phyloP scores from a whole-genome alignment of 2,888 invertebrate species.

The Globia sparganii region DNA sequence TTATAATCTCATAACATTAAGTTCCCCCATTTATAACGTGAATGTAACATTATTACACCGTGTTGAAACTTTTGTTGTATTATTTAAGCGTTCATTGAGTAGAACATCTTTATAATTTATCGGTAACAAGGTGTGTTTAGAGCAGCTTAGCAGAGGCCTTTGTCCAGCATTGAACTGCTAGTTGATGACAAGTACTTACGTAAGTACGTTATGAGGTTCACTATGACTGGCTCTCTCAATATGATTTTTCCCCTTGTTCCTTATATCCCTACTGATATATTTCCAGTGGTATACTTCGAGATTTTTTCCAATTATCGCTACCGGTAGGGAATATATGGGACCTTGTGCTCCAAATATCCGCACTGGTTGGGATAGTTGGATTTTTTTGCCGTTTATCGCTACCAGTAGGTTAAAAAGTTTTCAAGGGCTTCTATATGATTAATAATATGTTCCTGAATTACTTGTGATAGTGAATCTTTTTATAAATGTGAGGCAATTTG shows the following conservation, averaged over 20 bases:
- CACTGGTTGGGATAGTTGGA: too few species aligned
- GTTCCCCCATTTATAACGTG: conserved; percentile 33
- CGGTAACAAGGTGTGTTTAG: conserved; percentile 9
- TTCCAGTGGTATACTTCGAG: too few species aligned
- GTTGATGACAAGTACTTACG: not conserved
- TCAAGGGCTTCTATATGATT: too few species aligned
- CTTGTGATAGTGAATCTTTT: too few species aligned
- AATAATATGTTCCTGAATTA: too few species aligned
- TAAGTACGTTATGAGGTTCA: not conserved
- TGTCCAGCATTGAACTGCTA: not conserved
- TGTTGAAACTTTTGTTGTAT: conserved; percentile 33
- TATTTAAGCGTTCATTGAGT: conserved; percentile 29
- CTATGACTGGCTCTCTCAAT: not conserved
- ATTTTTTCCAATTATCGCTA: too few species aligned
- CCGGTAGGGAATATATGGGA: too few species aligned
- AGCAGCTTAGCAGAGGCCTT: not conserved
- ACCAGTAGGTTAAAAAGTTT: too few species aligned
- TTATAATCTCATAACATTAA: conserved; percentile 32
- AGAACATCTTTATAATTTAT: conserved; percentile 24
- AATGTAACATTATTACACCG: conserved; percentile 34
- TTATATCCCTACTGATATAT: too few species aligned
- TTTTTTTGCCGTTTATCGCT: too few species aligned
- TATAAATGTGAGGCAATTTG: too few species aligned
- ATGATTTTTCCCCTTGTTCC: not conserved
- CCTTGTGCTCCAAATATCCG: too few species aligned